phyloP scores from a whole-genome alignment of 2,113 vertebrate genomes.

The Engraulis encrasicolus region DNA sequence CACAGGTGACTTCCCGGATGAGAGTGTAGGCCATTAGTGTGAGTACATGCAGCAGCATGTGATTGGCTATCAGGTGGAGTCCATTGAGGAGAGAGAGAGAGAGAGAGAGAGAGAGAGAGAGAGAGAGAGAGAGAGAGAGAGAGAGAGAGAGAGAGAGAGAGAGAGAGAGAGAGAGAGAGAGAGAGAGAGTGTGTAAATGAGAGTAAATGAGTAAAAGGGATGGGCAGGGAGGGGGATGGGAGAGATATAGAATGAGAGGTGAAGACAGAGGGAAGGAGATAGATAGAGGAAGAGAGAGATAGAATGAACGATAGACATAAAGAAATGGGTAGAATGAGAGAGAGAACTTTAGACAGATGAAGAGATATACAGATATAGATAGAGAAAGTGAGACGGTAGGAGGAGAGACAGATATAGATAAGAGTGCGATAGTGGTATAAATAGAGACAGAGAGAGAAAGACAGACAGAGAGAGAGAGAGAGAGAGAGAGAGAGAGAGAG shows the following conservation, averaged over 20 bases:
- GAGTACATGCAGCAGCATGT: not conserved
- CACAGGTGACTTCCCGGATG: not conserved
- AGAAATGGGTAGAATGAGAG: no score
- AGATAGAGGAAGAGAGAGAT: no score
- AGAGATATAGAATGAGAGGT: no score
- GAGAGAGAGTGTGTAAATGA: no score
- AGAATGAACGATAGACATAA: no score
- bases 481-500: no score
- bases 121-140: not conserved
- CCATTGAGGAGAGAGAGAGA: not conserved
- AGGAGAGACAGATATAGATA: no score
- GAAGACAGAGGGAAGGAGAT: no score
- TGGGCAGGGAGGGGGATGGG: no score
- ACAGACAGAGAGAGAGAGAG: no score
- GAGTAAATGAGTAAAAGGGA: no score
- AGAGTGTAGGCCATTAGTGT: not conserved
- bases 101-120: not conserved
- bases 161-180: not conserved
- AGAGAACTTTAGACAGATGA: no score
- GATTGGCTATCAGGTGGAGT: conserved; percentile 12
- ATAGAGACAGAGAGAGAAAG: not conserved
- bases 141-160: not conserved
- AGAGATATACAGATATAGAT: not conserved
- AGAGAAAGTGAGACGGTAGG: not conserved
- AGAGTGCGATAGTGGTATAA: not conserved